Conservation (phyloP, 2,888 invertebrate species). For the Malthinus flaveolus region DNA sequence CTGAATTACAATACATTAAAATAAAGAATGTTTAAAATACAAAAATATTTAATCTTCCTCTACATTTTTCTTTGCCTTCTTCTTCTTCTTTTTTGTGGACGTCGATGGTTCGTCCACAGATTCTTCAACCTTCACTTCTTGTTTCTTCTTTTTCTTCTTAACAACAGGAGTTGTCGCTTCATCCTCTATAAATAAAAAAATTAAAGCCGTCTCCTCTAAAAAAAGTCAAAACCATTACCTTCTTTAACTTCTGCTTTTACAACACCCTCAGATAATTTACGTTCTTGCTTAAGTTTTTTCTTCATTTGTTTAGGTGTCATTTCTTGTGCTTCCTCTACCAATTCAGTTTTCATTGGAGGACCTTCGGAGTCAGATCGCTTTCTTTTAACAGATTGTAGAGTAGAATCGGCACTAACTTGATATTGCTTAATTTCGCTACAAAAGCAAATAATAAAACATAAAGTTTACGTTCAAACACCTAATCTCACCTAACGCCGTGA, state of each 20-base stretch:
- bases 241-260: neutral
- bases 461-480: neutral
- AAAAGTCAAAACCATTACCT: neutral
- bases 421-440: conserved; percentile 80
- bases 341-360: neutral
- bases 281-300: neutral
- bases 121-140: neutral
- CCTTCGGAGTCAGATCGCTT: conserved; percentile 54
- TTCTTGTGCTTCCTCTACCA: neutral
- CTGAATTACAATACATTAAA: no score
- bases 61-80: neutral
- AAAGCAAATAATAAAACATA: neutral
- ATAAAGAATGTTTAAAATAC: no score
- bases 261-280: neutral
- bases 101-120: neutral
- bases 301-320: neutral
- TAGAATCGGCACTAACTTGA: conserved; percentile 79
- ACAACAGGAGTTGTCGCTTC: neutral
- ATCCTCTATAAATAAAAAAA: neutral
- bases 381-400: conserved; percentile 66
- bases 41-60: no score
- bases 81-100: neutral
- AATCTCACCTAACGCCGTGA: conserved; percentile 70
- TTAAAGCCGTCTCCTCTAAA: neutral
- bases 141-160: neutral